A percentile compares a stretch with the other conserved stretches of the same genome.
These are phyloP conservation scores for Caiman crocodilus DNA, from an alignment of 2,797 vertebrate species.

Conservation along the genomic window DNA sequence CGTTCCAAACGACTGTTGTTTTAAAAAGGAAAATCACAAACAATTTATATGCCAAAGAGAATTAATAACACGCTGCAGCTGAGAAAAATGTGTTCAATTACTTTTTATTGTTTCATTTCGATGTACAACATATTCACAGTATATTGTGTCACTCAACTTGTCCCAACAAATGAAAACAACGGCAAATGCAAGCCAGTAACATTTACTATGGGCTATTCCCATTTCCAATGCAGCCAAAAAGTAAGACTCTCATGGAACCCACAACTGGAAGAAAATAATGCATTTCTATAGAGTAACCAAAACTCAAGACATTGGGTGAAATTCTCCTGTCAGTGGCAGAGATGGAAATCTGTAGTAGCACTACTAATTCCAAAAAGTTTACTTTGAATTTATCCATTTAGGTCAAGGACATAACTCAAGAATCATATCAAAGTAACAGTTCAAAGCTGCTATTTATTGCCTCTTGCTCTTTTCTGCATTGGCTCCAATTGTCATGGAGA, in stretches of 20 bases:
- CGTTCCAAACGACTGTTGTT: background rate
- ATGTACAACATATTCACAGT: background rate
- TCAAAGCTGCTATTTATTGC: background rate
- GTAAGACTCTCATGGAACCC: background rate
- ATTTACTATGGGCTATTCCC: background rate
- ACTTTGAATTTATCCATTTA: background rate
- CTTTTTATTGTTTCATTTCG: slow-evolving; percentile 49
- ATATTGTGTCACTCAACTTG: slow-evolving; percentile 14
- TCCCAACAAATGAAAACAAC: background rate
- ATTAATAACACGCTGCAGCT: slow-evolving; percentile 49
- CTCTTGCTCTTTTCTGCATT: background rate
- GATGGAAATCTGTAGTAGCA: background rate
- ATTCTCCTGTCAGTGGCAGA: background rate
- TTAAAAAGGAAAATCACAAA: background rate
- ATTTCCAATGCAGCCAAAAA: background rate
- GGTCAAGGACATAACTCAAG: background rate
- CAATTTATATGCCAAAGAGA: background rate
- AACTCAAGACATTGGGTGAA: background rate
- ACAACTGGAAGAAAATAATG: background rate
- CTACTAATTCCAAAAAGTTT: background rate
- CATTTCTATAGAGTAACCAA: background rate
- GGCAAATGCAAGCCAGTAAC: background rate
- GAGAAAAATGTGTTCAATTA: slow-evolving; percentile 51
- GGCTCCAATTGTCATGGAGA: background rate
- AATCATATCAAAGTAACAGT: background rate